Evolutionary conservation across 2,888 invertebrate genomes (phyloP).

Genomic region (Lasioglossum pauxillum): DNA sequence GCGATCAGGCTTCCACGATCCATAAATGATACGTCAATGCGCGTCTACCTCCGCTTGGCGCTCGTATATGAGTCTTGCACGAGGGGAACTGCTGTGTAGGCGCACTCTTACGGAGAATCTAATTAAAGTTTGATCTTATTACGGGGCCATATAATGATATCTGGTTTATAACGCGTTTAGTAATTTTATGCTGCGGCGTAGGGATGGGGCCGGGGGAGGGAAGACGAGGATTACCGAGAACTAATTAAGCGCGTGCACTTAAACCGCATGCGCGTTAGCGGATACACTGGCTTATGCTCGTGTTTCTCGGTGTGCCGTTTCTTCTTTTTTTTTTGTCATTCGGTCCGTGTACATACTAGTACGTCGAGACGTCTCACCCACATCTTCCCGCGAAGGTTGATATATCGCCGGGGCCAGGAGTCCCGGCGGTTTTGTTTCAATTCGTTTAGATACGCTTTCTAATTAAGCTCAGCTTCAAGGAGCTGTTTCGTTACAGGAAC

Average conservation of each 20-base stretch:
- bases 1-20: slow-evolving; percentile 12
- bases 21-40: slow-evolving; percentile 22
- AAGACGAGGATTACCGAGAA: slow-evolving; percentile 33
- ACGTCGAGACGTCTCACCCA: slow-evolving; percentile 20
- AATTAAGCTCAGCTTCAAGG: slow-evolving; percentile 64
- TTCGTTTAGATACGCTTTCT: slow-evolving; percentile 68
- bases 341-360: neutral
- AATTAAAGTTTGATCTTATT: slow-evolving; percentile 63
- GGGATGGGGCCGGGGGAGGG: neutral
- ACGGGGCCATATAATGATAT: slow-evolving; percentile 56
- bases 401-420: slow-evolving; percentile 29
- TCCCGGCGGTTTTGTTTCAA: slow-evolving; percentile 30
- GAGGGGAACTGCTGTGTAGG: slow-evolving; percentile 13
- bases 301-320: neutral
- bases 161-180: slow-evolving; percentile 61
- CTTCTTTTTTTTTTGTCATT: neutral
- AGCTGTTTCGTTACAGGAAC: slow-evolving; percentile 47
- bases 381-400: slow-evolving; percentile 26
- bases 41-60: neutral
- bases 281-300: slow-evolving; percentile 20
- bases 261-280: slow-evolving; percentile 38
- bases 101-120: slow-evolving; percentile 47
- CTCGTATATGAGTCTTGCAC: neutral
- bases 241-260: slow-evolving; percentile 61
- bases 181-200: slow-evolving; percentile 42